Evolutionary conservation across 2,888 invertebrate genomes (phyloP), one percentile per base, ranked within the genome.

Genomic region (Campoplex capitator): DNA sequence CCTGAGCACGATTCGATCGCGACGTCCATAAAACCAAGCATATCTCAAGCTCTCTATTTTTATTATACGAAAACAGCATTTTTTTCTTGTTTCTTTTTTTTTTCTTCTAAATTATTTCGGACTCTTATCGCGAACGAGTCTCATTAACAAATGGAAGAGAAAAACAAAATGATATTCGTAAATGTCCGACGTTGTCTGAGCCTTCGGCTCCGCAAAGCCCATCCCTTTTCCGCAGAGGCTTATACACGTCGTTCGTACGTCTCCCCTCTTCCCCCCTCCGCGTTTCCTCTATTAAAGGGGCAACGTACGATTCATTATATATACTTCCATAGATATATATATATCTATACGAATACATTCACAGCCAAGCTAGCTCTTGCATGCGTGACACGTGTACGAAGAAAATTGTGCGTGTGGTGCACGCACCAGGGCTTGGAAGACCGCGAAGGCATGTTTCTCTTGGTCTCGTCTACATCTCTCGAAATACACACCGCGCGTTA

Each of bases 361-460:
- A 56, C 62, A 54, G 4, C 35, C 62, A 58, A 58, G 80, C 81
- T 71, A 11, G 76, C 81, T 82, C 56, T 78, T 70, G 73, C 77
- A 78, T 84, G 87, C 84, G 82, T 87, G 87, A 87, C 87, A 84
- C 84, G 87, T 87, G 87, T 84, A 87, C 77, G 58, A 78, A 81
- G 78, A 74, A 56, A 77, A 81, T 73, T 77, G 88, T 87, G 84
- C 86, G 58, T 81, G 81, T 51, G 74, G 56, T 81, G 84, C 80
- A 87, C 88, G 84, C 79, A 87, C 68, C 77, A 86, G 85, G 85
- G 85, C 85, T 88, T 85, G 78, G 85, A 88, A 89, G 88, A 88
- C 81, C 85, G 85, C 87, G 84, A 78, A 84, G 83, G 81, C 83
- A 80, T 84, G 81, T 85, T 77, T 80, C 67, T 45, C 35, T 65